phyloP scores from a whole-genome alignment of 1,140 invertebrate genomes.

The Brachionus manjavacas region DNA sequence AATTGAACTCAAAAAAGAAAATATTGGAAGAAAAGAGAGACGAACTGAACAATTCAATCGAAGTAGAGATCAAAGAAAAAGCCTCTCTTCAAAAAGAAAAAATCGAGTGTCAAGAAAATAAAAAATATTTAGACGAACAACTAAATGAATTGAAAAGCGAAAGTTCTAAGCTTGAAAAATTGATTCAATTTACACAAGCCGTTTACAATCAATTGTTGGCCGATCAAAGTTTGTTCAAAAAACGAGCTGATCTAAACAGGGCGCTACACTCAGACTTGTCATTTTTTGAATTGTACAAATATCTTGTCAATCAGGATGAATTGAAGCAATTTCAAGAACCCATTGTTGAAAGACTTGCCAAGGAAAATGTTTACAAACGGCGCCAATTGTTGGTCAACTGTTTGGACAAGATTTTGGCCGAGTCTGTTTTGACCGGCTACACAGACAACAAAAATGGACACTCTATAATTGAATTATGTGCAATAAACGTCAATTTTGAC shows the following conservation, averaged over 20 bases:
- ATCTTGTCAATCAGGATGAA: not conserved
- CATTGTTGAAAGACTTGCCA: not conserved
- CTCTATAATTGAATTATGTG: not conserved
- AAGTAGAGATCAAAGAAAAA: not conserved
- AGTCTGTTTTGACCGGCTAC: not conserved
- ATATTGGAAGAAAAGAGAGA: not conserved
- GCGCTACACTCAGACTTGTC: not conserved
- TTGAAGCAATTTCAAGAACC: not conserved
- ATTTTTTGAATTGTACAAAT: not conserved
- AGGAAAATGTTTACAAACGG: not conserved
- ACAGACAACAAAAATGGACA: not conserved
- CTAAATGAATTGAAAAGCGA: not conserved
- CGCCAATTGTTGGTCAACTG: not conserved
- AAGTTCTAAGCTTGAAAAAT: not conserved
- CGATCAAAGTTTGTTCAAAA: not conserved
- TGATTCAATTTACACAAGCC: not conserved
- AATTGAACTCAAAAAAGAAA: not conserved
- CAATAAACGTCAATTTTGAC: not conserved
- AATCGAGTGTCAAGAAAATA: not conserved
- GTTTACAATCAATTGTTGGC: not conserved
- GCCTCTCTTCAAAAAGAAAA: not conserved
- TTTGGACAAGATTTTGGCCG: not conserved
- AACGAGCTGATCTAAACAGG: not conserved
- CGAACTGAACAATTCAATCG: not conserved
- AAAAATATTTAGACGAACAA: not conserved